A percentile compares a stretch with the other conserved stretches of the same genome.
These are phyloP conservation scores for Toxotes chatareus DNA, from an alignment of 2,113 vertebrate species.

Conservation along the genomic window DNA sequence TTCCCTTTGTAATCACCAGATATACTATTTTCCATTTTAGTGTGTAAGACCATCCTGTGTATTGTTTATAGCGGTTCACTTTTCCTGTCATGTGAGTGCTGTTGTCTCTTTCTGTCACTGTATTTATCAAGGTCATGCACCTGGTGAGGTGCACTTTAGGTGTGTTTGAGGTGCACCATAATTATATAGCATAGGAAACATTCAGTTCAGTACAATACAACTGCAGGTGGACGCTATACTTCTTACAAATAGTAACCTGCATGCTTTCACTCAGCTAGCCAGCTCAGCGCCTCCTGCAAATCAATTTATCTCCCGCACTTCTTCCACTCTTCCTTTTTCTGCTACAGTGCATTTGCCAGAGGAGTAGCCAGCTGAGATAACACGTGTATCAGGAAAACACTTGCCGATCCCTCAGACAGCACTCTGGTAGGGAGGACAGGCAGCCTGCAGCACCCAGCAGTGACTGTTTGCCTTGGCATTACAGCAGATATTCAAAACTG, in stretches of 20 bases:
- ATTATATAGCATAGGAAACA: conserved; percentile 21
- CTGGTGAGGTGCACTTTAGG: conserved; percentile 18
- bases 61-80: background rate
- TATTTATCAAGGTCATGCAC: conserved; percentile 44
- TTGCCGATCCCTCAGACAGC: conserved; percentile 23
- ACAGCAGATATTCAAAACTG: conserved; percentile 42
- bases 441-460: conserved; percentile 19
- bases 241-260: conserved; percentile 40
- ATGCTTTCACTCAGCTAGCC: conserved; percentile 17
- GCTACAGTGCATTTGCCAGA: conserved; percentile 44
- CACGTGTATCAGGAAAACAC: conserved; percentile 57
- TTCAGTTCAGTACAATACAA: conserved; percentile 14
- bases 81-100: background rate
- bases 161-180: conserved; percentile 42
- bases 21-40: background rate
- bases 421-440: conserved; percentile 9
- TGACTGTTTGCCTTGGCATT: conserved; percentile 34
- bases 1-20: background rate
- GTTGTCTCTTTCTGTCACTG: conserved; percentile 20
- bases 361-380: conserved; percentile 58
- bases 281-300: conserved; percentile 25
- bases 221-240: conserved; percentile 28
- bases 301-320: conserved; percentile 40
- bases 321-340: conserved; percentile 37
- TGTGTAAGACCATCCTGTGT: background rate